Base-by-base conservation (phyloP, 2,113 vertebrate genomes). In the Corvus hawaiiensis region DNA sequence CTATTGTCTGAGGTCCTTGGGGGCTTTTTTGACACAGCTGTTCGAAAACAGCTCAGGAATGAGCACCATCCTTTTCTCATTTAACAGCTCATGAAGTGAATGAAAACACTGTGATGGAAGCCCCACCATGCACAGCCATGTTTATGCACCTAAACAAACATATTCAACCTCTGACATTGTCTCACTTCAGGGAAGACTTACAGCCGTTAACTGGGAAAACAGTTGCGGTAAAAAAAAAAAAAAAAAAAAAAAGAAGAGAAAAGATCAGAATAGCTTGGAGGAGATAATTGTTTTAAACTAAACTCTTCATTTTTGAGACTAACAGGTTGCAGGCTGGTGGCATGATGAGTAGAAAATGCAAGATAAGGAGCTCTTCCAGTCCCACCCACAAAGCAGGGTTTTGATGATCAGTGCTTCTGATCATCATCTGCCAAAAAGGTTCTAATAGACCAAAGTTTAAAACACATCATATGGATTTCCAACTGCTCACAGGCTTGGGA, bases 81-180 rank as follows among this genome's bases (percentile, higher is more conserved):
- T 95, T 92, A 94, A 55, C 67, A 94, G 75, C 48, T 86, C 85
- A 30, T n/a, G 44, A 90, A 87, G 43, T 66, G 48, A 94, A 91
- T 61, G 56, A 93, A 88, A 93, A 90, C 87, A 78, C 54, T n/a
- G 43, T n/a, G 80, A 78, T 17, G 11, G 81, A 84, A 95, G 80
- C 21, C 63, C 54, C 41, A 76, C 51, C 69, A 49, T 12, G 62
- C 54, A 39, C 52, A 86, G 68, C 41, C 72, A 16, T 64, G 69
- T 95, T 94, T 93, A 91, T 77, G 77, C 88, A 95, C 93, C 92
- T 97, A 94, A 94, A 89, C 87, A 93, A 95, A 92, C 80, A 90
- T 39, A 85, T 69, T 75, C 84, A 95, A 82, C 89, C 93, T 89
- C 84, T 95, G 93, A 94, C 84, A 92, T 1, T 16, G 46, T 43